These are phyloP conservation scores for Drosophila kurseongensis DNA, from an alignment of 1,140 invertebrate genomes.

Conservation along the genomic window DNA sequence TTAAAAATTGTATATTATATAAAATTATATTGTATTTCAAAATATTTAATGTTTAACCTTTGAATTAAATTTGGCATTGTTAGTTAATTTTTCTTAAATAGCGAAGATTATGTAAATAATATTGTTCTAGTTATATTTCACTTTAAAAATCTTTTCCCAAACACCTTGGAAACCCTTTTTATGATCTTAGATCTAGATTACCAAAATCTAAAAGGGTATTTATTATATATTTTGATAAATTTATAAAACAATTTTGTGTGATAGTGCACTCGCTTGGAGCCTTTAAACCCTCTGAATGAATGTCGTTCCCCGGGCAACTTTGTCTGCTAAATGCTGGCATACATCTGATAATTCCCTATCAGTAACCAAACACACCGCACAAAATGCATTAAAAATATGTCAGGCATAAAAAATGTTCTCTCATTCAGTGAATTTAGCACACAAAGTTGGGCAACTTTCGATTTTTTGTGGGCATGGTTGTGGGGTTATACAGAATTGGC, in stretches of 20 bases:
- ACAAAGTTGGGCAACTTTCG: slow-evolving; percentile 42
- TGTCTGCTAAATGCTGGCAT: slow-evolving; percentile 22
- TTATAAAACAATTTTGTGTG: too few relatives aligned
- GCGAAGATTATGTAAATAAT: too few relatives aligned
- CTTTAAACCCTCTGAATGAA: slow-evolving; percentile 21
- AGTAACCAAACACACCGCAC: slow-evolving; percentile 14
- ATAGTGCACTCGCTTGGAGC: background rate
- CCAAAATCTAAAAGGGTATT: background rate
- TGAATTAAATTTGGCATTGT: too few relatives aligned
- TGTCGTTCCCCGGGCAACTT: slow-evolving; percentile 14
- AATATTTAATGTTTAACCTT: too few relatives aligned
- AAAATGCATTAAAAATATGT: slow-evolving; percentile 40
- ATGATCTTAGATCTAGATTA: background rate
- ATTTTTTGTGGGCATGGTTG: slow-evolving; percentile 24
- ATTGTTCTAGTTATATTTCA: too few relatives aligned
- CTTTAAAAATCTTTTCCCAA: too few relatives aligned
- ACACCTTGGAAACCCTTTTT: too few relatives aligned
- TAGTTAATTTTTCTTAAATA: too few relatives aligned
- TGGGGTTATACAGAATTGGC: slow-evolving; percentile 35
- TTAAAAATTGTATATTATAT: too few relatives aligned
- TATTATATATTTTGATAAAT: background rate
- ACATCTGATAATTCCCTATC: slow-evolving; percentile 32
- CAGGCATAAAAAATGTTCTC: slow-evolving; percentile 22
- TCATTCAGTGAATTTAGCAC: slow-evolving; percentile 14
- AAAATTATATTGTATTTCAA: background rate